Percentiles rank a stretch among this genome's conserved stretches.
Evolutionary conservation across 92 coral and sea anemone genomes (phyloP).

Genomic region (Epizoanthus stellaris): DNA sequence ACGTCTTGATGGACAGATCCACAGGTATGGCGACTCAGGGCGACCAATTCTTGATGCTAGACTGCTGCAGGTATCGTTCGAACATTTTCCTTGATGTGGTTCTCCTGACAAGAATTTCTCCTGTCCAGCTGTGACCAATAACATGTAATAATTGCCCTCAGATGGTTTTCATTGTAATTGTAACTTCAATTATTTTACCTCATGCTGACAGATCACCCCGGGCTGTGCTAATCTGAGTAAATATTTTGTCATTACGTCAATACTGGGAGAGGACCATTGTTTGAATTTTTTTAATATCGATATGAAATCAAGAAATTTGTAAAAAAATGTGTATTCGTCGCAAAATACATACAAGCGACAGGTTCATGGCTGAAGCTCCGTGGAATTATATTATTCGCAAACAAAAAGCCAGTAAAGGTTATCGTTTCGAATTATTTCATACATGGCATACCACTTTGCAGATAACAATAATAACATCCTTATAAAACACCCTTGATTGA

Average conservation of each 20-base stretch:
- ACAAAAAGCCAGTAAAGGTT: not conserved
- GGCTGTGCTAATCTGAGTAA: constrained; percentile 28
- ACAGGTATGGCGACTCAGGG: not conserved
- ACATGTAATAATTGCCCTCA: not conserved
- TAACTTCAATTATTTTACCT: not conserved
- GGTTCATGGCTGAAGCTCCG: not conserved
- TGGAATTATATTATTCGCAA: not conserved
- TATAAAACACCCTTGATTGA: not conserved
- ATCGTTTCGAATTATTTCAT: not conserved
- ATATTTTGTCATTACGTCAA: constrained; percentile 37
- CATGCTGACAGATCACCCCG: constrained; percentile 7
- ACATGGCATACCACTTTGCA: not conserved
- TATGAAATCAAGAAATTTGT: constrained; percentile 18
- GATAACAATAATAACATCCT: constrained; percentile 11
- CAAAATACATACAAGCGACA: not conserved
- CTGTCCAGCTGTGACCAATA: not conserved
- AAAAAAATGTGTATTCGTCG: not conserved
- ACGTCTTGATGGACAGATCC: constrained; percentile 33
- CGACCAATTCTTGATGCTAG: not conserved
- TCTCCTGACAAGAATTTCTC: not conserved
- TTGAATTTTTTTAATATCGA: constrained; percentile 25
- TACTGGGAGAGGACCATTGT: constrained; percentile 33
- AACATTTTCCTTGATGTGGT: not conserved
- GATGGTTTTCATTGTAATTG: not conserved
- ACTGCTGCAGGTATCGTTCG: not conserved